Conservation (phyloP, 2,113 vertebrate genomes). For the Amphiprion percula region DNA sequence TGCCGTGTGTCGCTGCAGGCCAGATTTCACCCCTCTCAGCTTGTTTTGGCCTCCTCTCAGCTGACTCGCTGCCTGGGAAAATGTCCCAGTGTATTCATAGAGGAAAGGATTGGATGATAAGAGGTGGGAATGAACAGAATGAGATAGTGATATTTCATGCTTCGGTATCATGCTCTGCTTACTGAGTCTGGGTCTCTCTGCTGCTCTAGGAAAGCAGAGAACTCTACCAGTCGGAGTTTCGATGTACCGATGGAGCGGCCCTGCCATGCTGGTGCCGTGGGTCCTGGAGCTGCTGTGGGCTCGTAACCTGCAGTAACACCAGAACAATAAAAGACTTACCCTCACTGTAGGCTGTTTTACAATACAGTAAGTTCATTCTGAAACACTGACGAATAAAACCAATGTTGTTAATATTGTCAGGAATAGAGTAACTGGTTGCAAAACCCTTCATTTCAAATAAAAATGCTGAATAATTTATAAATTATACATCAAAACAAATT, state of each 20-base stretch:
- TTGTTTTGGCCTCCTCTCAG: constrained; percentile 55
- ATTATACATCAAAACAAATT: no score
- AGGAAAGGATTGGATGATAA: constrained; percentile 44
- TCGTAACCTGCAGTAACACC: constrained; percentile 89
- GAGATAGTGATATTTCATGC: constrained; percentile 26
- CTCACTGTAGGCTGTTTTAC: not conserved
- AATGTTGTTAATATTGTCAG: not conserved
- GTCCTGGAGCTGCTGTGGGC: constrained; percentile 89
- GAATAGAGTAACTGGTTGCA: not conserved
- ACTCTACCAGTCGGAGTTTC: constrained; percentile 97
- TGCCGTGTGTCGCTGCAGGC: constrained; percentile 30
- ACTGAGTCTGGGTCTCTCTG: constrained; percentile 97
- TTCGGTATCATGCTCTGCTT: constrained; percentile 48
- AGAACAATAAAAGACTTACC: not conserved
- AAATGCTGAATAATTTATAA: no score
- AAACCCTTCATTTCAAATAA: not conserved
- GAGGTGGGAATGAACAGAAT: constrained; percentile 35
- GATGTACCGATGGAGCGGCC: constrained; percentile 97
- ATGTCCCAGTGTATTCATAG: constrained; percentile 49
- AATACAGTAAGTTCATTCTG: not conserved
- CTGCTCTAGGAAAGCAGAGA: constrained; percentile 97
- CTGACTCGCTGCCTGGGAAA: constrained; percentile 61
- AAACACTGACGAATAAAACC: not conserved
- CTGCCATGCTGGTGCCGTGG: constrained; percentile 97
- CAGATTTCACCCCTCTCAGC: constrained; percentile 40